Evolutionary conservation across 2,888 invertebrate species (phyloP).

Genomic region (Cheilosia urbana): DNA sequence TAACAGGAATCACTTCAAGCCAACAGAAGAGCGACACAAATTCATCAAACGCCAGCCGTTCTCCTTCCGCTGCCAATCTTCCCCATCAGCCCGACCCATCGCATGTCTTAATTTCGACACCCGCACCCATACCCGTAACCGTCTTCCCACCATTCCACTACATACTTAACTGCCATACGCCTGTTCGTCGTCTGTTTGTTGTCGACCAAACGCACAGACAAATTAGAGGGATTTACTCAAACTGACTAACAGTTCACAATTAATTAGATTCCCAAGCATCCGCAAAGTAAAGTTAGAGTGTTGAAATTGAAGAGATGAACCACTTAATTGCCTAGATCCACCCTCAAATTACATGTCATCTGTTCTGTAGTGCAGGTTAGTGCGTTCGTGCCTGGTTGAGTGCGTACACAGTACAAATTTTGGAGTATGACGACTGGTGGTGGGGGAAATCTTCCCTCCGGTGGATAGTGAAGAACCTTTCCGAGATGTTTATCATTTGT

Average conservation of each 20-base stretch:
- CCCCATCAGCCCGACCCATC: not conserved
- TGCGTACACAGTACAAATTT: conserved; percentile 29
- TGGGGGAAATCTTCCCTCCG: not conserved
- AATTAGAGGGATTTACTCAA: conserved; percentile 69
- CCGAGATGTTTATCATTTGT: conserved; percentile 64
- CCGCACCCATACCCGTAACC: not conserved
- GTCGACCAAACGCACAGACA: conserved; percentile 55
- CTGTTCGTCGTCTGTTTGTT: conserved; percentile 28
- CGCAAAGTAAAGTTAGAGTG: conserved; percentile 66
- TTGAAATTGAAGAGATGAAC: conserved; percentile 69
- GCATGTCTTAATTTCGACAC: conserved; percentile 43
- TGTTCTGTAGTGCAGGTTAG: conserved; percentile 65
- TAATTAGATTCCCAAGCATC: conserved; percentile 71
- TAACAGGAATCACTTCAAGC: conserved; percentile 40
- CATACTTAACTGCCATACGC: not conserved
- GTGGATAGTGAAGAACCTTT: conserved; percentile 35
- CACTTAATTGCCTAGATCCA: conserved; percentile 72
- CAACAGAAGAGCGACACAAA: conserved; percentile 23
- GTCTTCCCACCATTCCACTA: too few species aligned
- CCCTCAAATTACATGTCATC: conserved; percentile 75
- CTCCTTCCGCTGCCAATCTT: not conserved
- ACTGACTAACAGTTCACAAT: conserved; percentile 72
- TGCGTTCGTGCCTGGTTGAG: conserved; percentile 56
- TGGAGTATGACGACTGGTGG: conserved; percentile 24
- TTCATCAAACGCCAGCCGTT: conserved; percentile 51